Conservation (phyloP, 2,113 vertebrate genomes). For the Eira barbara region DNA sequence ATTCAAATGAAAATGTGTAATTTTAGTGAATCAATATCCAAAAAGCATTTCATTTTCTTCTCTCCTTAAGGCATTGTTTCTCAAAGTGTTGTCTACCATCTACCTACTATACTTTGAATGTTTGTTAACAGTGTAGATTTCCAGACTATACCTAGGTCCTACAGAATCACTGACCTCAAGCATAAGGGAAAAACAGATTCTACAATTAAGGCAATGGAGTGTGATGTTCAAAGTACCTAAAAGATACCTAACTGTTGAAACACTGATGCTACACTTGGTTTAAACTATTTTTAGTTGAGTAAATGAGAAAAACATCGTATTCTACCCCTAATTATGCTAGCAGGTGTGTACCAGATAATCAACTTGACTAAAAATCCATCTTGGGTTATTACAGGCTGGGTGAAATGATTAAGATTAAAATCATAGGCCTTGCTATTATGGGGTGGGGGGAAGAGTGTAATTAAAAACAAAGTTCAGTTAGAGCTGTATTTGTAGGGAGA, state of each 20-base stretch:
- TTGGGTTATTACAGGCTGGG: background rate
- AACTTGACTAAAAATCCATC: background rate
- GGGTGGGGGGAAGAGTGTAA: background rate
- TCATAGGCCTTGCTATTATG: background rate
- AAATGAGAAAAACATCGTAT: conserved; percentile 2
- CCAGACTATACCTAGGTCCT: background rate
- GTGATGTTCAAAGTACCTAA: background rate
- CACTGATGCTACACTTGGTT: background rate
- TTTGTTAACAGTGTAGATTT: background rate
- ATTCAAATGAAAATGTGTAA: background rate
- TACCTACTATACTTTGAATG: background rate
- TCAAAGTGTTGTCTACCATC: background rate
- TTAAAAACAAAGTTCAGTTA: background rate
- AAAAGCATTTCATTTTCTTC: background rate
- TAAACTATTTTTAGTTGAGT: conserved; percentile 39
- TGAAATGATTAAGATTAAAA: background rate
- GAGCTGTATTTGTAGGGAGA: background rate
- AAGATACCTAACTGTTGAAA: background rate
- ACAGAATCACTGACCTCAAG: background rate
- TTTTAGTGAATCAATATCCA: background rate
- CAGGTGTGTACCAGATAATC: conserved; percentile 14
- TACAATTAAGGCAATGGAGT: background rate
- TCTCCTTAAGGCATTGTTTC: background rate
- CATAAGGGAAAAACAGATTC: background rate
- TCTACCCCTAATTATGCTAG: background rate